Base-by-base conservation (phyloP, 2,113 vertebrate species). In the Pituophis catenifer region DNA sequence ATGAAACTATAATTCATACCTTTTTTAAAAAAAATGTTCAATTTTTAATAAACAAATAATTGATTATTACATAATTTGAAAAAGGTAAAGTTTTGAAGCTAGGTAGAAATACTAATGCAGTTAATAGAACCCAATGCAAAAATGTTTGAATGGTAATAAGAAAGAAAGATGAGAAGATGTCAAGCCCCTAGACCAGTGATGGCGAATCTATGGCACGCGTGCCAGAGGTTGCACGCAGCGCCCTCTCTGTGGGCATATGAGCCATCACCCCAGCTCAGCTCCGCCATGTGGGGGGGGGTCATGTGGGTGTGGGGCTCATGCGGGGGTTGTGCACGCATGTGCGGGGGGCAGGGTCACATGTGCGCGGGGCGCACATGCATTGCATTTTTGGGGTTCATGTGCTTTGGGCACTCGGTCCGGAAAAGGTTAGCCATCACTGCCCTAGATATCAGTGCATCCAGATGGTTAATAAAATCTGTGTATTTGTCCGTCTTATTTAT, bases 311-410 rank as follows among this genome's bases (percentile, higher is more conserved):
- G 44, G 4, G 44, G 44, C 44, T 48, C 48, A 50, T 50, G 48
- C 6, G 48, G 48, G 48, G 48, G 0, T 0, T 7, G 6, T 3
- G 4, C 48, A 50, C 4, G 52, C 52, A 53, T 53, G 52, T 10
- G 52, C 52, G 10, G 52, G 52, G 52, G 48, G 6, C 48, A 50
- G 48, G 48, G 50, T 7, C 50, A 8, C 7, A 50, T 53, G 52
- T 0, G 1, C 11, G 8, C 7, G 8, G 50, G 1, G 5, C 50
- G 1, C 50, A 0, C 50, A 50, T 1, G 8, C 8, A 53, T 53
- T 53, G 11, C 10, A 53, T 11, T 53, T 53, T 12, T 11, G 8
- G 10, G 53, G 53, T 53, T 53, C 11, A 0, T 10, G 11, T 53
- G 53, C 52, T 12, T 53, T 53, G 52, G 52, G 52, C 10, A 53